Evolutionary conservation across 2,888 invertebrate species (phyloP).

Genomic region (Apoda limacodes): DNA sequence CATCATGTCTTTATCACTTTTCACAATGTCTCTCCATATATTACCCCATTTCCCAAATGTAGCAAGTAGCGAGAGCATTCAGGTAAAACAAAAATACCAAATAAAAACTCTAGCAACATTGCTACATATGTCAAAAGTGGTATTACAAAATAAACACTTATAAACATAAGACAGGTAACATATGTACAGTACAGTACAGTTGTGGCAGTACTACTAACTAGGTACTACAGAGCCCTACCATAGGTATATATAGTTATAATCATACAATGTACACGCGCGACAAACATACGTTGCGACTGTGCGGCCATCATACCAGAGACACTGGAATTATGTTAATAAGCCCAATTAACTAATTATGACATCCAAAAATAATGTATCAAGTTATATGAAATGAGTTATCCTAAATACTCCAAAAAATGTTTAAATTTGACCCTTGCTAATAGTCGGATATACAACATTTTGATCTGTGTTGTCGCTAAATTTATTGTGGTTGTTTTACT

Average conservation of each 20-base stretch:
- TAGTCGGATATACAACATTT: slow-evolving; percentile 17
- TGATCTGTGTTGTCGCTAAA: slow-evolving; percentile 25
- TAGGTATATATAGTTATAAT: slow-evolving; percentile 8
- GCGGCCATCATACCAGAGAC: slow-evolving; percentile 8
- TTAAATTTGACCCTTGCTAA: slow-evolving; percentile 27
- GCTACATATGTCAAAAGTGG: slow-evolving; percentile 72
- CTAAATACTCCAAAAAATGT: slow-evolving; percentile 33
- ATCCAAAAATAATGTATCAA: slow-evolving; percentile 41
- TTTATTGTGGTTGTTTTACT: too few species aligned
- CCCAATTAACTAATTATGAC: slow-evolving; percentile 28
- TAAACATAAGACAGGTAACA: slow-evolving; percentile 66
- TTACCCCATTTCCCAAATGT: slow-evolving; percentile 76
- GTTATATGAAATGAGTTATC: slow-evolving; percentile 44
- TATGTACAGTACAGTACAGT: slow-evolving; percentile 64
- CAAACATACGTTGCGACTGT: slow-evolving; percentile 13
- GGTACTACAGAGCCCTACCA: slow-evolving; percentile 8
- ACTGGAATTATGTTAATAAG: slow-evolving; percentile 21
- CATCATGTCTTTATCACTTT: slow-evolving; percentile 70
- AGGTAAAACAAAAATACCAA: slow-evolving; percentile 55
- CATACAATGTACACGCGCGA: slow-evolving; percentile 10
- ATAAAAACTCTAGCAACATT: slow-evolving; percentile 61
- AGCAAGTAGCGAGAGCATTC: slow-evolving; percentile 65
- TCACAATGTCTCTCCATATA: slow-evolving; percentile 78
- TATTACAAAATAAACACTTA: slow-evolving; percentile 71
- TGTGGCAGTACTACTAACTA: slow-evolving; percentile 45